Evolutionary conservation across 2,888 invertebrate species (phyloP).

Genomic region (Mycalesis mineus): DNA sequence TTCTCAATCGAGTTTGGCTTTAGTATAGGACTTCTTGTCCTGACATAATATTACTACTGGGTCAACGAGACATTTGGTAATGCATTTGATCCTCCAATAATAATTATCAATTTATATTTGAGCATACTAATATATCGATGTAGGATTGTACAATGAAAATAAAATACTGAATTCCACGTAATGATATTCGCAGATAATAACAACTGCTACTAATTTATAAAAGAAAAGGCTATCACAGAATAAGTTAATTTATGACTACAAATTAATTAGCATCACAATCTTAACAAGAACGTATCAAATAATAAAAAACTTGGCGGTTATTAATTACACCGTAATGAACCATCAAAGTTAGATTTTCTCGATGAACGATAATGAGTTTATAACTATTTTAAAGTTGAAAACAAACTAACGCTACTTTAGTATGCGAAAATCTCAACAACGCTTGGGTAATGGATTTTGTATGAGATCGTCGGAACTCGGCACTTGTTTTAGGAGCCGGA

Average conservation of each 20-base stretch:
- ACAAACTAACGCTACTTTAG: constrained; percentile 34
- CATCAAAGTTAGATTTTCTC: constrained; percentile 30
- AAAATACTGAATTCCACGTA: too few relatives aligned
- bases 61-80: too few relatives aligned
- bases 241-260: background rate
- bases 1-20: too few relatives aligned
- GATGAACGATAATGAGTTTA: constrained; percentile 40
- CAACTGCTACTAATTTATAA: too few relatives aligned
- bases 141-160: too few relatives aligned
- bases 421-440: constrained; percentile 52
- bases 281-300: background rate
- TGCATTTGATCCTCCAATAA: too few relatives aligned
- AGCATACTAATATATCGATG: too few relatives aligned
- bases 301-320: background rate
- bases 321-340: constrained; percentile 12
- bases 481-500: constrained; percentile 46
- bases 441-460: constrained; percentile 50
- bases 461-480: constrained; percentile 35
- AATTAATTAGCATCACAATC: background rate
- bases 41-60: too few relatives aligned
- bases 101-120: too few relatives aligned
- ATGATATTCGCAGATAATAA: too few relatives aligned
- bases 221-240: too few relatives aligned
- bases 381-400: constrained; percentile 57
- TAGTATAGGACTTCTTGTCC: too few relatives aligned